phyloP scores from a whole-genome alignment of 2,888 invertebrate genomes.

The Petrophora chlorosata region DNA sequence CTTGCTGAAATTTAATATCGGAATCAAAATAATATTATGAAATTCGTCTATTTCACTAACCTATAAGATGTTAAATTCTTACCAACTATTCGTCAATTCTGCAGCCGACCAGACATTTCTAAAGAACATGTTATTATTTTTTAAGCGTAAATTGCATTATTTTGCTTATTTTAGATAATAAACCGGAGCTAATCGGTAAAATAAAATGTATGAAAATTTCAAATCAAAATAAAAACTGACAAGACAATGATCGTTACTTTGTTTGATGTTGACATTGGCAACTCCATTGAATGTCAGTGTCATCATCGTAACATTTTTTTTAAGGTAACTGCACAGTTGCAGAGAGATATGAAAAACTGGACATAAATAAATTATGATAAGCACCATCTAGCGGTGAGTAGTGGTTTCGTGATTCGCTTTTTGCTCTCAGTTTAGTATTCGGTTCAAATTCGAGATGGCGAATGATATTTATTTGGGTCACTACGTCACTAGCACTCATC shows the following conservation, averaged over 20 bases:
- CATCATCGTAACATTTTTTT: no score
- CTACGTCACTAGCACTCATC: no score
- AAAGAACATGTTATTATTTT: constrained; percentile 65
- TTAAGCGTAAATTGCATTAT: constrained; percentile 55
- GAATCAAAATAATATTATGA: constrained; percentile 3
- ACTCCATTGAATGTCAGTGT: background rate
- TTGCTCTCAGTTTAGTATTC: no score
- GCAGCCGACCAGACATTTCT: constrained; percentile 69
- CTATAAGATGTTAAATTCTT: constrained; percentile 30
- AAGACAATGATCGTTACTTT: background rate
- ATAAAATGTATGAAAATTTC: constrained; percentile 38
- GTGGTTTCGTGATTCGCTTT: no score
- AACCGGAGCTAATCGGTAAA: constrained; percentile 5
- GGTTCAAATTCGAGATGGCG: no score
- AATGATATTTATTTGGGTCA: no score
- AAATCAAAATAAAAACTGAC: constrained; percentile 35
- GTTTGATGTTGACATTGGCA: background rate
- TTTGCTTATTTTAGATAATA: constrained; percentile 19
- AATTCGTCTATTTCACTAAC: background rate
- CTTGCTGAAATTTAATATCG: constrained; percentile 48
- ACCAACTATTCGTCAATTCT: constrained; percentile 69
- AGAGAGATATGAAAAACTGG: no score
- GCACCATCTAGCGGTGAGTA: no score
- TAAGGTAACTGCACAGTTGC: no score
- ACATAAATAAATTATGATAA: no score